Evolutionary conservation across 2,113 vertebrate genomes (phyloP).

Genomic region (Malurus elegans): DNA sequence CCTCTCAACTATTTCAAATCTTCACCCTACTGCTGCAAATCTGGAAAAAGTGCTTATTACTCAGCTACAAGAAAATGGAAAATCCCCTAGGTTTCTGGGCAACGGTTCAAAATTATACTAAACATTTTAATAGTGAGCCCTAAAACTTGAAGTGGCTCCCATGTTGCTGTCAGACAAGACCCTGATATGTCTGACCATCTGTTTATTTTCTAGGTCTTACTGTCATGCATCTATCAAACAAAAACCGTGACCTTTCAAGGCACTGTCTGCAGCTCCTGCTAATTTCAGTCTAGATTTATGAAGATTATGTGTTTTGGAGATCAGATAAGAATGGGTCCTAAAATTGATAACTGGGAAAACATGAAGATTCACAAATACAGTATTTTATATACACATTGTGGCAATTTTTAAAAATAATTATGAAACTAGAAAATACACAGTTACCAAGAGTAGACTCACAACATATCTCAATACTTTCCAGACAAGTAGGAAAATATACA

Average conservation of each 20-base stretch:
- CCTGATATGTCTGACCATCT: neutral
- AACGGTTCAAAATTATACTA: neutral
- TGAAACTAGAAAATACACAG: neutral
- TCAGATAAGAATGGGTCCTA: neutral
- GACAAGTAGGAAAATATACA: neutral
- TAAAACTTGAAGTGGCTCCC: neutral
- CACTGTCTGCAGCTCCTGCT: neutral
- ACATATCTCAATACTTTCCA: neutral
- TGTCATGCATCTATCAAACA: neutral
- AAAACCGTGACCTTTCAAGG: neutral
- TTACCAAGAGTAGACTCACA: neutral
- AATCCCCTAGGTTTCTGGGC: neutral
- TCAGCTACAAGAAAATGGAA: neutral
- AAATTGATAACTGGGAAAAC: neutral
- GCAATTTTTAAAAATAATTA: neutral
- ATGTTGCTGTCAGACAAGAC: neutral
- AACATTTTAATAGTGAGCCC: neutral
- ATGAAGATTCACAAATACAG: neutral
- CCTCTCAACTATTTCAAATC: neutral
- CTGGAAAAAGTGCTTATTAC: neutral
- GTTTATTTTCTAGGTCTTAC: neutral
- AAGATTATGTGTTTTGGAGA: neutral
- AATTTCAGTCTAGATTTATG: neutral
- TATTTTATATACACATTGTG: neutral
- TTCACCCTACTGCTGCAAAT: neutral